Evolutionary conservation across 1,140 invertebrate genomes (phyloP), one percentile per base, ranked within the genome.

Genomic region (Pogonus chalceus): DNA sequence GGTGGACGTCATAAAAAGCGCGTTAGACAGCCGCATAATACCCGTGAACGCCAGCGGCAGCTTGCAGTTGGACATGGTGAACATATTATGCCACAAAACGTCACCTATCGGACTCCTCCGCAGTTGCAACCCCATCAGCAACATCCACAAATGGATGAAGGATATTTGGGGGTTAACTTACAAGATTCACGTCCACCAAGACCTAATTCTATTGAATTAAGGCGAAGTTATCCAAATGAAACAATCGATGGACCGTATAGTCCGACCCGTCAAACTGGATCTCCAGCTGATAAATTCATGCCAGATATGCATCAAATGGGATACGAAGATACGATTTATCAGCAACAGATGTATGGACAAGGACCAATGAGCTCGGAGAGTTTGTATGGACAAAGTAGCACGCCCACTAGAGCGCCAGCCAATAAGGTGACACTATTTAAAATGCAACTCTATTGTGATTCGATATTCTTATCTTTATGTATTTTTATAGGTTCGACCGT

Each of bases 11-110:
- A 87, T 63, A 89, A 89, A 69, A 88, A 88, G 65, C 76, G 85
- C 49, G 87, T 92, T 3, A 78, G 90, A 24, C 84, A 88, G 56
- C 89, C 89, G 22, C 85, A 88, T 64, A 92, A 90, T 58, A 93
- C 90, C 0, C 77, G 88, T 57, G 90, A 93, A 66, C 76, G 86
- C 56, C 88, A 92, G 66, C 76, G 85, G 63, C 86, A 90, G 64
- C 79, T 86, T 35, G 90, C 85, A 1, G 79, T 91, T 18, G 85
- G 84, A 16, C 86, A 89, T 62, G 90, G 90, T 23, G 89, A 93
- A 67, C 88, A 89, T 62, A 84, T 93, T 60, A 90, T 90, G 85
- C 79, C 82, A 48, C 76, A 76, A 60, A 74, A 72, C 66, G 65
- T 74, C 21, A 72, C 72, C 37, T 79, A 78, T 63, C 67, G 74